Conservation (phyloP, 30 jellyfish, hydroid and myxozoan genomes). For the Cassiopea andromeda region DNA sequence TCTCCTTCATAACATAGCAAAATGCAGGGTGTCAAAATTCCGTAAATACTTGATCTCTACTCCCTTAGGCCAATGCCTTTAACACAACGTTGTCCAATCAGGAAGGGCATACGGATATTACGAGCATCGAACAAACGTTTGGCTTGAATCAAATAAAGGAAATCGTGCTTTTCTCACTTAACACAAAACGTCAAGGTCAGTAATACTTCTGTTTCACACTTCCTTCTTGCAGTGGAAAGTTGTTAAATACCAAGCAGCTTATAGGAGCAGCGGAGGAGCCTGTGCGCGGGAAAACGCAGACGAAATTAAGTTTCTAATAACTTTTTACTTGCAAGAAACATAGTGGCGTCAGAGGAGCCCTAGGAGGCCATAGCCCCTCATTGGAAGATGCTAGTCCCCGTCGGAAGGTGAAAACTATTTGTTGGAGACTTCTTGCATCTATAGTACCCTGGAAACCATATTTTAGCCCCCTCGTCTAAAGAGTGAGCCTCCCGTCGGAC, state of each 20-base stretch:
- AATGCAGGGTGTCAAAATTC: neutral
- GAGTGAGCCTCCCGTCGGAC: no score
- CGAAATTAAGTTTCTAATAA: neutral
- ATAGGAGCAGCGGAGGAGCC: neutral
- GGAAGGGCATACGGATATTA: neutral
- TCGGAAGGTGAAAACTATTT: no score
- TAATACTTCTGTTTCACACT: neutral
- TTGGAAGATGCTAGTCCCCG: no score
- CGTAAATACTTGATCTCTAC: neutral
- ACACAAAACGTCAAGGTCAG: neutral
- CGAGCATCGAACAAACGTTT: neutral
- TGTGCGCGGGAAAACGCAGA: slow-evolving; percentile 16
- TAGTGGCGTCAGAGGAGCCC: no score
- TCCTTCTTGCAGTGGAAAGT: neutral
- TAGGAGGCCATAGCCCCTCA: no score
- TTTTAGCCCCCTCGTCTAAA: no score
- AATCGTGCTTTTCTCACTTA: neutral
- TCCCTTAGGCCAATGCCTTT: slow-evolving; percentile 7
- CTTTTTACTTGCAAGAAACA: neutral
- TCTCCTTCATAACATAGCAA: neutral
- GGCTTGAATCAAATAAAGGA: neutral
- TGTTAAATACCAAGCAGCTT: neutral
- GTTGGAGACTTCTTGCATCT: no score
- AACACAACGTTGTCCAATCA: neutral
- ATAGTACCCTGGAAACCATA: no score